Evolutionary conservation across 2,113 vertebrate species (phyloP).

Genomic region (Chloropsis cyanopogon): DNA sequence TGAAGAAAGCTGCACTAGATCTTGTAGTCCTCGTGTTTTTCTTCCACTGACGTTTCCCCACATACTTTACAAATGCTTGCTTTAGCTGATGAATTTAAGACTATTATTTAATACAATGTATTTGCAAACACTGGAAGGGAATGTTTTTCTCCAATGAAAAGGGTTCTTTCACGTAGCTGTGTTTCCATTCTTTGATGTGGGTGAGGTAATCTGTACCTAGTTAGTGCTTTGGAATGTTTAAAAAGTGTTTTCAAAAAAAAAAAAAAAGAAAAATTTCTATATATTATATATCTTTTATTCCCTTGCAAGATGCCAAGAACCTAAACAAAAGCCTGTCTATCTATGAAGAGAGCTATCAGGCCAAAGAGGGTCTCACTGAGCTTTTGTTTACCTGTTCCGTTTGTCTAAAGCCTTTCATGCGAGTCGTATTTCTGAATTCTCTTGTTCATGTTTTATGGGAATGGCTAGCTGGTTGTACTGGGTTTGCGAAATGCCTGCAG

Average conservation of each 20-base stretch:
- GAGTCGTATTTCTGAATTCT: neutral
- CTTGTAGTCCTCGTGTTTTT: neutral
- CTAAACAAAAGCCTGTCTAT: constrained; percentile 9
- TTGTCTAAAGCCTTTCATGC: neutral
- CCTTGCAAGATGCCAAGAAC: neutral
- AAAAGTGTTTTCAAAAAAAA: neutral
- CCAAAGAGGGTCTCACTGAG: neutral
- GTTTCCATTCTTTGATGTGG: neutral
- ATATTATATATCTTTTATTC: neutral
- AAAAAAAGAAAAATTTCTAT: neutral
- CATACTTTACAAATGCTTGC: neutral
- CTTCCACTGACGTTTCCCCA: neutral
- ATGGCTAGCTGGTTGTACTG: neutral
- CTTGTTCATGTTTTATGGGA: neutral
- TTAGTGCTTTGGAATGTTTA: neutral
- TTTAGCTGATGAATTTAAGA: neutral
- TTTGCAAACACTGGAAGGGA: neutral
- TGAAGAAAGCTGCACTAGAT: neutral
- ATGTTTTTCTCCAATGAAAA: neutral
- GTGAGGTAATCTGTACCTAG: neutral
- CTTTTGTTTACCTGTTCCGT: neutral
- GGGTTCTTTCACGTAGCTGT: neutral
- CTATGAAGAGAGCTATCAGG: neutral
- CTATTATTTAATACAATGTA: neutral
- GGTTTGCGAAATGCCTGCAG: neutral